Evolutionary conservation across 1,140 invertebrate species (phyloP), one percentile per base, ranked within the genome.

Genomic region (Pachyrhynchus sulphureomaculatus): DNA sequence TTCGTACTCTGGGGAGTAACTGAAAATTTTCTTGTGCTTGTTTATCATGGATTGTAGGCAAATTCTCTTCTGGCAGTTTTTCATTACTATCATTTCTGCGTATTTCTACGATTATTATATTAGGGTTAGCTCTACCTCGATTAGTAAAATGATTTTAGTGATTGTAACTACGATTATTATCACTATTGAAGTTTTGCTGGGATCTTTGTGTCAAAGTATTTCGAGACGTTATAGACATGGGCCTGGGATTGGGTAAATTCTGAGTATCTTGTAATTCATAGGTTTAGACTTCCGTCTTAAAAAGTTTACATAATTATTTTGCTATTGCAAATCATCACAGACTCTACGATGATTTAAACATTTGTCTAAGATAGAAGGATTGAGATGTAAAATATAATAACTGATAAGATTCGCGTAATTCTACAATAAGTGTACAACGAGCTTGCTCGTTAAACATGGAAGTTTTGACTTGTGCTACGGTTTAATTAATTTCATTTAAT

Each of bases 321-420:
- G 42, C 13, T 45, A 20, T 45, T 45, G 42, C 9, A 45, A 21
- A 45, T 45, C 8, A 26, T 26, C 24, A 26, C 3, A 26, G 3
- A 26, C 8, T 26, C 24, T 26, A 9, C 42, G 23, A 12, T 23
- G 42, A 9, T 45, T 45, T 21, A 45, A 12, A 24, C 42, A 45
- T 12, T 45, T 9, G 23, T 45, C 42, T n/a, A 45, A 45, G 23
- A 3, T n/a, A 18, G 42, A 21, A 45, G 42, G 42, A 23, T 45
- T 45, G 8, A 45, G 9, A 24, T 45, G 42, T 45, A 45, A 9
- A 45, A 45, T 45, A 45, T 45, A 45, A 45, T 13, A 21, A 20
- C n/a, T 21, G 10, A 8, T 26, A 8, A 8, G 24, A 8, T 26
- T 45, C 42, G 1, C 15, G 8, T 20, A 45, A 45, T 12, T 9